Percentiles rank a stretch among this genome's conserved stretches.
These are phyloP conservation scores for Ammospiza nelsoni DNA, from an alignment of 2,113 vertebrate species.

Conservation along the genomic window DNA sequence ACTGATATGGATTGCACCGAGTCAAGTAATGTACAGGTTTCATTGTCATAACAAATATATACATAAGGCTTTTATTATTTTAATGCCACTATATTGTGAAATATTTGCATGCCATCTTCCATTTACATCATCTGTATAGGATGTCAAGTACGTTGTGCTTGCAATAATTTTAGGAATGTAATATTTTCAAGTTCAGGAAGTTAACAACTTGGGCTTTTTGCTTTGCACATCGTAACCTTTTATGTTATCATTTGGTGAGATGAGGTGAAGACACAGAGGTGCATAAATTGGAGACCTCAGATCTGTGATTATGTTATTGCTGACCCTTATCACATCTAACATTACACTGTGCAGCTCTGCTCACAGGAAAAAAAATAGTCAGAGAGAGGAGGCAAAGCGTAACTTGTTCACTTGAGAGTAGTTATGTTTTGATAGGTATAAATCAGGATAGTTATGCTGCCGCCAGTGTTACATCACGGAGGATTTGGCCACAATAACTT, in stretches of 20 bases:
- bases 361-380: neutral
- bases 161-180: constrained; percentile 61
- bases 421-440: constrained; percentile 7
- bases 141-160: constrained; percentile 63
- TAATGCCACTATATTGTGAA: neutral
- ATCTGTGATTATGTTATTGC: constrained; percentile 44
- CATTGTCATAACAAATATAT: neutral
- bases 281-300: constrained; percentile 32
- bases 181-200: constrained; percentile 70
- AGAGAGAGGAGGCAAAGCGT: neutral
- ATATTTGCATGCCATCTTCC: constrained; percentile 51
- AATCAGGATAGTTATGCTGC: neutral
- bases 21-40: constrained; percentile 60
- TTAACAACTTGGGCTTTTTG: constrained; percentile 71
- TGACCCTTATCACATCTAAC: constrained; percentile 13
- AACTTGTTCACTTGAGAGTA: constrained; percentile 15
- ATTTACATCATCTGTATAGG: constrained; percentile 47
- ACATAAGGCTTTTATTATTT: neutral
- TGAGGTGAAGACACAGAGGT: constrained; percentile 21
- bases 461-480: constrained; percentile 1
- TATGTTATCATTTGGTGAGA: constrained; percentile 63
- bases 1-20: constrained; percentile 39
- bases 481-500: neutral
- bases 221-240: constrained; percentile 70
- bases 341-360: neutral